Percentiles rank a stretch among this genome's conserved stretches.
Conservation (phyloP, 2,113 vertebrate species). For the Actenoides lindsayi region DNA sequence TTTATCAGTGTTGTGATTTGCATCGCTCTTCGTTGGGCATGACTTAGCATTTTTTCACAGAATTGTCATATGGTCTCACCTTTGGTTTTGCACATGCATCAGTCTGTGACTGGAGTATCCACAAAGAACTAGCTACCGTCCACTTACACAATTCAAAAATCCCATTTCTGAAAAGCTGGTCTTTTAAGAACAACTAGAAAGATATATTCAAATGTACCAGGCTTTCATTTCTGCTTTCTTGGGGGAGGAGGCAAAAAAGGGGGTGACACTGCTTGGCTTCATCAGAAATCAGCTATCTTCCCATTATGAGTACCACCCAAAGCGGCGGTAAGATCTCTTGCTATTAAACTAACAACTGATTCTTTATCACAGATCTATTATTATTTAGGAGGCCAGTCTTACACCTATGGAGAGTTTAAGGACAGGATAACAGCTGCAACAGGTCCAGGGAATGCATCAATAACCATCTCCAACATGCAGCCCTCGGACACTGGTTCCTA, state of each 20-base stretch:
- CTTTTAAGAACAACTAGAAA: neutral
- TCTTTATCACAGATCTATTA: constrained; percentile 78
- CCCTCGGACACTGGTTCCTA: constrained; percentile 82
- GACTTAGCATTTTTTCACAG: neutral
- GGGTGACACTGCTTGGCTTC: neutral
- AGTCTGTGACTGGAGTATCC: neutral
- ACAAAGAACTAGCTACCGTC: neutral
- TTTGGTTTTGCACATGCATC: neutral
- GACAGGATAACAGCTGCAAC: constrained; percentile 74
- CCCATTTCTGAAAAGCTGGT: neutral
- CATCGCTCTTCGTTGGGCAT: neutral
- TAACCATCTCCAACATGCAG: constrained; percentile 83
- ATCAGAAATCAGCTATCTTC: neutral
- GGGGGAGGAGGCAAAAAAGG: neutral
- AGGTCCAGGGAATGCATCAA: constrained; percentile 78
- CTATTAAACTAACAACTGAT: constrained; percentile 19
- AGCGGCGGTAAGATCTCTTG: neutral
- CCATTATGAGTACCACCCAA: neutral
- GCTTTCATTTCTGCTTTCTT: neutral
- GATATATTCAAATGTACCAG: neutral
- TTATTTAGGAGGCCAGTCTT: constrained; percentile 56
- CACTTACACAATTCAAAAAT: neutral
- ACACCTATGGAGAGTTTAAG: constrained; percentile 60
- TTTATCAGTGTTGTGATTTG: neutral
- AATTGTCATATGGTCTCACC: neutral